Evolutionary conservation across 2,113 vertebrate genomes (phyloP), one percentile per base, ranked within the genome.

Genomic region (Tragelaphus strepsiceros): DNA sequence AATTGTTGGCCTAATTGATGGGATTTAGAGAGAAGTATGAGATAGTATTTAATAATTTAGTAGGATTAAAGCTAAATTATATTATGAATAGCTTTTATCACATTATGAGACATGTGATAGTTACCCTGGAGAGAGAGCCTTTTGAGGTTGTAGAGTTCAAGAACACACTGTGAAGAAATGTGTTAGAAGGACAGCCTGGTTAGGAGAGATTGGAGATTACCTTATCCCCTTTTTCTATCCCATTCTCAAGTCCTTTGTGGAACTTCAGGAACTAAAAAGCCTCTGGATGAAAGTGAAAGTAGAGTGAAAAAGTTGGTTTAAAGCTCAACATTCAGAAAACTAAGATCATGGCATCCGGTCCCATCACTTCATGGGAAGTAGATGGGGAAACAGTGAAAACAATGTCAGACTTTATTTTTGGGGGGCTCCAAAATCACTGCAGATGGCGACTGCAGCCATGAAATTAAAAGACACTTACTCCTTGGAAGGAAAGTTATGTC

Each of bases 1-100:
- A 94, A 94, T 91, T 83, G 26, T 53, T 83, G 67, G 22, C 16
- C 39, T 94, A 53, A 67, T 53, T 93, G 54, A 94, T 49, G 24
- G 13, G 28, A 91, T 78, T 82, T 97, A 46, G 54, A 87, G 58
- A 95, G 43, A 97, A 90, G 84, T 43, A 49, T 95, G 43, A 80
- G 26, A n/a, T 28, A 8, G 3, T 54, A 91, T 85, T 94, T 71
- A 90, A 88, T 94, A 93, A 61, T 96, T 91, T 91, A 93, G 54
- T 83, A 85, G 51, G 24, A 91, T 91, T 86, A 93, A 80, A 95
- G 54, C 43, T 53, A 91, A 91, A 53, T 26, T 78, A 28, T 28
- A 59, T 96, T 87, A 78, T 71, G 17, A 82, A 49, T 46, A 46
- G 16, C 22, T 88, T 94, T 97, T 67, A 92, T 96, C n/a, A 56